Conservation (phyloP, 2,797 vertebrate genomes). For the Pogoniulus pusillus region DNA sequence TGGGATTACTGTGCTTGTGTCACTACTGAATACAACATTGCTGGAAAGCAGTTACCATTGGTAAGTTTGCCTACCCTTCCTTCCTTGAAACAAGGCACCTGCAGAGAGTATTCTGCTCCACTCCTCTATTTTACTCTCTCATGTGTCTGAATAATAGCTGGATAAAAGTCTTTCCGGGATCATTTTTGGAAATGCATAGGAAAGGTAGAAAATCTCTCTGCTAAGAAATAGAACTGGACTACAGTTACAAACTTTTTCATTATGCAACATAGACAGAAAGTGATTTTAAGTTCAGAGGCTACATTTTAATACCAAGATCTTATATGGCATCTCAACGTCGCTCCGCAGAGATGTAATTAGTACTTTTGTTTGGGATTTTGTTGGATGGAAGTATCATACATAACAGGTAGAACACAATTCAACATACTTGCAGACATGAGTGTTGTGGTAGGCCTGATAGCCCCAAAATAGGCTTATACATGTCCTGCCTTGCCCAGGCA, state of each 20-base stretch:
- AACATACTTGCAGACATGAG: not conserved
- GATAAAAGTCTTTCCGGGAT: not conserved
- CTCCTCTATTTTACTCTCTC: not conserved
- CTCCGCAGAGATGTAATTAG: not conserved
- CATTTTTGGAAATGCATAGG: not conserved
- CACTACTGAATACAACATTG: too few species aligned
- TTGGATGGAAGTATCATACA: not conserved
- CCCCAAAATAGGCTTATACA: too few species aligned
- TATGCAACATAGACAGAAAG: not conserved
- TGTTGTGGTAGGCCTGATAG: too few species aligned
- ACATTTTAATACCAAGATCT: not conserved
- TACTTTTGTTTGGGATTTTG: not conserved
- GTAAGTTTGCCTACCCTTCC: not conserved
- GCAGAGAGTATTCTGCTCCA: not conserved
- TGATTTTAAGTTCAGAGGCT: not conserved
- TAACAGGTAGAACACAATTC: not conserved
- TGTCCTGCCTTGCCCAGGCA: too few species aligned
- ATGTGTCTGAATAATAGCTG: not conserved
- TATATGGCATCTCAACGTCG: not conserved
- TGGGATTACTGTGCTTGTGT: not conserved
- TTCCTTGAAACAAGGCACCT: not conserved
- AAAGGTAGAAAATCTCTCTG: not conserved
- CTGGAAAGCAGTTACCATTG: not conserved
- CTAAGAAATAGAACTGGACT: not conserved
- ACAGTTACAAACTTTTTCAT: not conserved